phyloP scores from a whole-genome alignment of 1,140 invertebrate species.

The Probaryconus sp. region DNA sequence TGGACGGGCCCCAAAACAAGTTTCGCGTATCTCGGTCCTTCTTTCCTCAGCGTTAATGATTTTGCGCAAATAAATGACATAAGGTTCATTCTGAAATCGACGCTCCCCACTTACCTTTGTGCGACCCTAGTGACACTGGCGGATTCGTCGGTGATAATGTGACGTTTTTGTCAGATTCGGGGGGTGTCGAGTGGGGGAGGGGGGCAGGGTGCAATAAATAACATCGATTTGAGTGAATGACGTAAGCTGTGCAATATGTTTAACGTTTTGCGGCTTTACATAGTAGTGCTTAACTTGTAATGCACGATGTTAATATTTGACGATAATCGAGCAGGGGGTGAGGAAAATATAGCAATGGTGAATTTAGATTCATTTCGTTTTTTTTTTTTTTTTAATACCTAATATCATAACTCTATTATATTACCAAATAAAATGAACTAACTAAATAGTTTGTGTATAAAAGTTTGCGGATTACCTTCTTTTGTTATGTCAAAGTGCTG shows the following conservation, averaged over 20 bases:
- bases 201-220: conserved; percentile 23
- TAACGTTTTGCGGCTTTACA: conserved; percentile 15
- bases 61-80: conserved; percentile 38
- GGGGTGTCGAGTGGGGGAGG: no score
- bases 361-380: no score
- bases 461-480: no score
- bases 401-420: no score
- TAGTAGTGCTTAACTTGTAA: not conserved
- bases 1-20: conserved; percentile 49
- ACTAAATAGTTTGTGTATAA: no score
- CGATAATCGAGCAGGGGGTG: conserved; percentile 10
- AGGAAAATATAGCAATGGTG: no score
- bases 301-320: not conserved
- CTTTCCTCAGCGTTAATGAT: conserved; percentile 29
- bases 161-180: conserved; percentile 16
- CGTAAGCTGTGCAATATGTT: conserved; percentile 12
- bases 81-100: not conserved
- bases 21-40: conserved; percentile 1
- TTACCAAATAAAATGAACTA: no score
- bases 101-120: conserved; percentile 12
- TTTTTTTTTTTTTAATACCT: no score
- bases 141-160: conserved; percentile 16
- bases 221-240: conserved; percentile 27
- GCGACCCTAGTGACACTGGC: conserved; percentile 3
- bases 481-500: no score